Percentiles rank a stretch among this genome's conserved stretches.
Evolutionary conservation across 2,888 invertebrate species (phyloP).

Genomic region (Tuberolachnus salignus): DNA sequence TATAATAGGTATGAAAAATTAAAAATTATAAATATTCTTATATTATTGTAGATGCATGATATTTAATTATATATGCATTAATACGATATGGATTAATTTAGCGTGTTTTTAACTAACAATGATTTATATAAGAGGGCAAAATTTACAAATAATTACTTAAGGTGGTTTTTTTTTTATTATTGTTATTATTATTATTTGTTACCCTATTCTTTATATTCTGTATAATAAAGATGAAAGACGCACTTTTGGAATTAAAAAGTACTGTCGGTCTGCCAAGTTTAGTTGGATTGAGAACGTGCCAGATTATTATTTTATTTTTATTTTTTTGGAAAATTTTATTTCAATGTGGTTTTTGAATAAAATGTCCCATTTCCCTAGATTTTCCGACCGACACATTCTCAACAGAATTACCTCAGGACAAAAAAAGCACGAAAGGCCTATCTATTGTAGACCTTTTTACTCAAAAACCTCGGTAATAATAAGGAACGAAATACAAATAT

Average conservation of each 20-base stretch:
- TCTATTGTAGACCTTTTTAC: constrained; percentile 14
- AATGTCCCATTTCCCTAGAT: constrained; percentile 27
- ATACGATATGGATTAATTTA: neutral
- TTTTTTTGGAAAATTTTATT: constrained; percentile 34
- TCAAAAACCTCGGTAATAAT: constrained; percentile 16
- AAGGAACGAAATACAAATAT: constrained; percentile 15
- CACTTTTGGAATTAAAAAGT: constrained; percentile 37
- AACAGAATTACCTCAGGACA: constrained; percentile 32
- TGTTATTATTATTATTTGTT: too few relatives aligned
- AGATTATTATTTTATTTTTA: constrained; percentile 33
- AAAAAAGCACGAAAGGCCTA: constrained; percentile 22
- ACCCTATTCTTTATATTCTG: constrained; percentile 2
- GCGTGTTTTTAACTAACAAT: neutral
- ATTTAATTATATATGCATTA: neutral
- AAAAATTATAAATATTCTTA: too few relatives aligned
- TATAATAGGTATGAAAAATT: neutral
- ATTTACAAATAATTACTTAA: constrained; percentile 35
- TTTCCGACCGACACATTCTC: constrained; percentile 12
- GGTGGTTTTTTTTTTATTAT: neutral
- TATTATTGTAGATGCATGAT: neutral
- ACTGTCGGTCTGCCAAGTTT: constrained; percentile 34
- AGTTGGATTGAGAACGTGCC: constrained; percentile 43
- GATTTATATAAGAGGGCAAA: neutral
- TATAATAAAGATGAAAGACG: constrained; percentile 29
- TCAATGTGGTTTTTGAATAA: constrained; percentile 38